These are phyloP conservation scores for Anarhynchus alexandrinus DNA, from an alignment of 2,113 vertebrate species.

Conservation along the genomic window DNA sequence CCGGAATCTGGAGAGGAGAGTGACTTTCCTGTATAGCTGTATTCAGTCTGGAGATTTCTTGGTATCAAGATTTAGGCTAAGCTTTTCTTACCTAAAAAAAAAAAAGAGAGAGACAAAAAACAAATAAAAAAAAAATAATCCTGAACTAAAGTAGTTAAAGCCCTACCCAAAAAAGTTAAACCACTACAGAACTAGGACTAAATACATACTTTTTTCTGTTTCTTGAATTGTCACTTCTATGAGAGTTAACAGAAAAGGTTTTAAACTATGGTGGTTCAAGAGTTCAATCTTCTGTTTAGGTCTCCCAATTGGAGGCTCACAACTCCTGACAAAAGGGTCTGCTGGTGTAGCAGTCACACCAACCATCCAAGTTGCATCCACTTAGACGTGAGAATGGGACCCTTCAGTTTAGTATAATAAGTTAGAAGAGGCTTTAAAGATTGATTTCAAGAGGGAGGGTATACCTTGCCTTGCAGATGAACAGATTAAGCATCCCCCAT, in stretches of 20 bases:
- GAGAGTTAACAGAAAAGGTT: background rate
- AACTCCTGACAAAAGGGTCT: background rate
- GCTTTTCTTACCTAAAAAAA: background rate
- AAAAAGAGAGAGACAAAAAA: too few species aligned
- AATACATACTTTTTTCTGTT: background rate
- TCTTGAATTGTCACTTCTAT: background rate
- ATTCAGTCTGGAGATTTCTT: background rate
- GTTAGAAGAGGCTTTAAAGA: background rate
- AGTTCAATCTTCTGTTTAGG: background rate
- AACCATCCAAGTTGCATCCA: background rate
- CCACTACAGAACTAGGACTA: background rate
- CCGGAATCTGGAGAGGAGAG: background rate
- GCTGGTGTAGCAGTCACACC: accelerated
- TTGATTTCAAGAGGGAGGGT: background rate
- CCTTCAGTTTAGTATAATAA: background rate
- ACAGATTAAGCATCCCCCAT: background rate
- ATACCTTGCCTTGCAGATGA: background rate
- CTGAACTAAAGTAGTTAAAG: background rate
- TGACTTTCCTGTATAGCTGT: background rate
- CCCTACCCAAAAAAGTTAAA: background rate
- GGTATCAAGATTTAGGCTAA: background rate
- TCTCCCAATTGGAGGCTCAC: background rate
- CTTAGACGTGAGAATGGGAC: background rate
- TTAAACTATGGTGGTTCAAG: background rate
- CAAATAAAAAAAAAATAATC: accelerated